Evolutionary conservation across 2,113 vertebrate species (phyloP).

Genomic region (Trogon melanurus): DNA sequence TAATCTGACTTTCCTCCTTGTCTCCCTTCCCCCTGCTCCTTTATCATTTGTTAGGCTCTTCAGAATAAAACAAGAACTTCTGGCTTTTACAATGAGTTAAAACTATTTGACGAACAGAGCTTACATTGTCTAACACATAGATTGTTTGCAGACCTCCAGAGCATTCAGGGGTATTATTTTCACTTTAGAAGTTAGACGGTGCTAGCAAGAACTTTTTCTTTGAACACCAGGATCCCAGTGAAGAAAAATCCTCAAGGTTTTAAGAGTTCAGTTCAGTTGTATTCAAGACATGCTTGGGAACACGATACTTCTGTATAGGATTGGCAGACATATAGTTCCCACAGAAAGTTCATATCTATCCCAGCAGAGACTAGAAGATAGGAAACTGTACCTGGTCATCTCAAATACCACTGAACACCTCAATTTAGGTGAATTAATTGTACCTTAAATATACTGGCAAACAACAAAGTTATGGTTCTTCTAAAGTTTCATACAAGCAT

Average conservation of each 20-base stretch:
- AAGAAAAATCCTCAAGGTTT: constrained; percentile 17
- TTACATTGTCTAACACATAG: constrained; percentile 28
- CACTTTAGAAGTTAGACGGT: neutral
- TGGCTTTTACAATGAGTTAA: constrained; percentile 39
- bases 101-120: constrained; percentile 29
- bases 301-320: neutral
- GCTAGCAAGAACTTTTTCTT: constrained; percentile 23
- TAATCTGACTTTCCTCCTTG: neutral
- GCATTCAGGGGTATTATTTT: constrained; percentile 30
- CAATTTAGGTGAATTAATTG: neutral
- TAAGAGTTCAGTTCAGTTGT: neutral
- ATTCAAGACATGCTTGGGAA: neutral
- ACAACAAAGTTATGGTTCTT: neutral
- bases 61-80: constrained; percentile 31
- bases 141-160: constrained; percentile 55
- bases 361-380: neutral
- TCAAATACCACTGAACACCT: neutral
- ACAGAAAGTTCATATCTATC: neutral
- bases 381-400: neutral
- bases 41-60: neutral
- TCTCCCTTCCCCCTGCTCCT: neutral
- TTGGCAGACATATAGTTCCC: neutral
- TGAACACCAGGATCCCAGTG: constrained; percentile 8
- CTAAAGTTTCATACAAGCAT: neutral
- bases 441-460: neutral